Percentiles rank a stretch among this genome's conserved stretches.
phyloP scores from a whole-genome alignment of 2,113 vertebrate species.

The Syngnathoides biaculeatus region DNA sequence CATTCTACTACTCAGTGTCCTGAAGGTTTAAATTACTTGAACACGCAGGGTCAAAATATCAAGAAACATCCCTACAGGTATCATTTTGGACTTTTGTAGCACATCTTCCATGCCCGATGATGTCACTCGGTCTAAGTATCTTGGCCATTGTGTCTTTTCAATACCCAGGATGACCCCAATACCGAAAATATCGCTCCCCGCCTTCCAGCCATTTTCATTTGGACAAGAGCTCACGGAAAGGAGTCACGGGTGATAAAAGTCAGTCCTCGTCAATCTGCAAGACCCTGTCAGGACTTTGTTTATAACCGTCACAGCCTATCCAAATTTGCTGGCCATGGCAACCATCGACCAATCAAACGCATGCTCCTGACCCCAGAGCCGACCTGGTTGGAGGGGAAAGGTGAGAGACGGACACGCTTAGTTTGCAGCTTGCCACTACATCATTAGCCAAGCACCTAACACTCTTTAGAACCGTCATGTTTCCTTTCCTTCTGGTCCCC shows the following conservation, averaged over 20 bases:
- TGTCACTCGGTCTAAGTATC: neutral
- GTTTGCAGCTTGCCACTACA: constrained; percentile 33
- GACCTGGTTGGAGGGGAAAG: constrained; percentile 29
- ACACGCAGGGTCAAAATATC: neutral
- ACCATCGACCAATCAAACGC: constrained; percentile 52
- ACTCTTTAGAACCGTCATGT: constrained; percentile 24
- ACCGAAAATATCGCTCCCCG: constrained; percentile 45
- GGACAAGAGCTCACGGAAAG: constrained; percentile 35
- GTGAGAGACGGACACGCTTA: constrained; percentile 29
- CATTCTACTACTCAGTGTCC: neutral
- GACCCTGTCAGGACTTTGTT: constrained; percentile 45
- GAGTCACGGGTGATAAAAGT: constrained; percentile 46
- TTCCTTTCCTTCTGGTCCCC: constrained; percentile 14
- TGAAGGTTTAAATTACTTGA: neutral
- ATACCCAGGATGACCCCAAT: constrained; percentile 13
- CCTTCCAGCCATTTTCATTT: constrained; percentile 18
- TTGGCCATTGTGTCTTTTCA: constrained; percentile 30
- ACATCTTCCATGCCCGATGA: neutral
- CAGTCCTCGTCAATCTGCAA: constrained; percentile 49
- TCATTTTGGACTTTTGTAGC: neutral
- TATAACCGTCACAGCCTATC: constrained; percentile 31
- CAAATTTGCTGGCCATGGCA: constrained; percentile 49
- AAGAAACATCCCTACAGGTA: neutral
- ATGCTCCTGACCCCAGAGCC: constrained; percentile 43
- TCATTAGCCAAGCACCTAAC: constrained; percentile 44